Base-by-base conservation (phyloP, 2,888 invertebrate genomes). In the Tenthredo scrophulariae region DNA sequence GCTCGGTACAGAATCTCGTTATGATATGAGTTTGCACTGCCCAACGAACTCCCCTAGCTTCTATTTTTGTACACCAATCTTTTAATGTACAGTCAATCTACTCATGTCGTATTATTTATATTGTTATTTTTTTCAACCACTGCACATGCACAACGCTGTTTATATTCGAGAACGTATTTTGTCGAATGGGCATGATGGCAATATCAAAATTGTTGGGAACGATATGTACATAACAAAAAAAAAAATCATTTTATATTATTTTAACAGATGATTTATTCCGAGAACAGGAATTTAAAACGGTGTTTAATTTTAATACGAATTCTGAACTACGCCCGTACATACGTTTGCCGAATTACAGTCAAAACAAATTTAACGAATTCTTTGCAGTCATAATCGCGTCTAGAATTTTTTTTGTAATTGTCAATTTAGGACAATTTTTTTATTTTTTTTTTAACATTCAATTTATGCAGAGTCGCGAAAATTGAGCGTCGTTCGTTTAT, bases 21-120 rank as follows among this genome's bases (percentile, higher is more conserved):
- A 37, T 29, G 15, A 37, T 54, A 54, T 5, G 37, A 70, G 18
- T 70, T 13, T 46, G 46, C 70, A 37, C n/a, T 37, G 9, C 37
- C 37, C 18, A 37, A 74, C 40, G 37, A 74, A 40, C 22, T 43
- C 72, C 50, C 50, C 29, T 54, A 33, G 70, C 37, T 46, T 84
- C 84, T 84, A 74, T 74, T 84, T 54, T 84, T 37, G 67, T 37
- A 67, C 43, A 29, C 43, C 84, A 84, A 74, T 84, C 84, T 74
- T 84, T 84, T 84, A 84, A 84, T 72, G 37, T 37, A 50, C 70
- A 70, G 46, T 46, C 84, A 84, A 84, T 84, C 67, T 54, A 84
- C 43, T 74, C 10, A 43, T 4, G 13, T 22, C 10, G 10, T 40
- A 46, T 74, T 74, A 22, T 43, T 26, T 46, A 0, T 43, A 26